Evolutionary conservation across 1,140 invertebrate species (phyloP).

Genomic region (Leucophenga varia): DNA sequence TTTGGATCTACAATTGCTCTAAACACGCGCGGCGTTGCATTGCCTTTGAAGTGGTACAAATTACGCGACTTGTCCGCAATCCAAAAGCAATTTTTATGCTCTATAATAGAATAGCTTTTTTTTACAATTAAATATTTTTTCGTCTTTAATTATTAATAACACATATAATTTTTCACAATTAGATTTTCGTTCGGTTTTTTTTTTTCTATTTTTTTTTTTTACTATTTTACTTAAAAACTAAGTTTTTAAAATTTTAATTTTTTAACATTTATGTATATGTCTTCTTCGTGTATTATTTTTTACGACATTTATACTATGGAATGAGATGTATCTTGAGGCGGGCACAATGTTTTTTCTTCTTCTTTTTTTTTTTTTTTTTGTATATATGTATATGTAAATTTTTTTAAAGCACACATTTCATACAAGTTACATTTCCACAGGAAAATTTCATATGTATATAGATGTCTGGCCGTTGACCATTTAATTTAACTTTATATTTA

Average conservation of each 20-base stretch:
- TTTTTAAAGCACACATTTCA: too few species aligned
- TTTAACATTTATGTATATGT: too few species aligned
- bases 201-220: constrained; percentile 18
- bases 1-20: constrained; percentile 29
- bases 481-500: too few species aligned
- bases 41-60: too few species aligned
- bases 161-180: constrained; percentile 17
- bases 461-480: too few species aligned
- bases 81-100: constrained; percentile 17
- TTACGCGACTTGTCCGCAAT: not conserved
- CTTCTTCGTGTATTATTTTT: too few species aligned
- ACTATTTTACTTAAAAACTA: constrained; percentile 14
- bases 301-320: too few species aligned
- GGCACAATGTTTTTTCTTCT: constrained; percentile 5
- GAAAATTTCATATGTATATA: too few species aligned
- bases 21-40: constrained; percentile 18
- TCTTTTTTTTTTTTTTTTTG: constrained; percentile 9
- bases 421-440: too few species aligned
- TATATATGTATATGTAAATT: not conserved
- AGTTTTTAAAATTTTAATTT: too few species aligned
- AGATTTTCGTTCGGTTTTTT: constrained; percentile 5
- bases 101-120: constrained; percentile 22
- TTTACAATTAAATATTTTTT: constrained; percentile 44
- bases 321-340: too few species aligned
- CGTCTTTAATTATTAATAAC: constrained; percentile 20